A percentile compares a stretch with the other conserved stretches of the same genome.
Conservation (phyloP, 2,113 vertebrate genomes). For the Rhea americana region DNA sequence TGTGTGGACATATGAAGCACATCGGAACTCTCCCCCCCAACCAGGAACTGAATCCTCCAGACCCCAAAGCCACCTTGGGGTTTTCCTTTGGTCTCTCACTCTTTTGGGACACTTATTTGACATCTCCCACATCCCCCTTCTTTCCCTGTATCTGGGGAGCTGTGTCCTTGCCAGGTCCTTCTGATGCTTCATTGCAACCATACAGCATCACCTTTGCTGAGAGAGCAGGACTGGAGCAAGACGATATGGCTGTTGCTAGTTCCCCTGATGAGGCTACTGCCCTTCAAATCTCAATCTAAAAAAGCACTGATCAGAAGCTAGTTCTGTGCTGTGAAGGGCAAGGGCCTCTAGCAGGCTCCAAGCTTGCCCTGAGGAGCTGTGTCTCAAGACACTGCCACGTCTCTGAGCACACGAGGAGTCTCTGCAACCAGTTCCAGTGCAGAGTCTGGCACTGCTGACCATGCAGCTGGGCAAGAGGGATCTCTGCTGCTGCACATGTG, state of each 20-base stretch:
- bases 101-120: fast-evolving
- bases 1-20: not conserved
- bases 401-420: too few relatives aligned
- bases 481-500: too few relatives aligned
- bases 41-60: not conserved
- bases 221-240: not conserved
- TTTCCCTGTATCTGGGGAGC: not conserved
- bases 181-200: not conserved
- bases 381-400: too few relatives aligned
- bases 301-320: not conserved
- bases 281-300: not conserved
- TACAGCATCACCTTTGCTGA: not conserved
- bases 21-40: not conserved
- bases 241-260: too few relatives aligned
- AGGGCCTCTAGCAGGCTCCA: not conserved
- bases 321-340: not conserved
- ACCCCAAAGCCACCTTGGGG: not conserved
- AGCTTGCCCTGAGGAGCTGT: too few relatives aligned
- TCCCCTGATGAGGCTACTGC: not conserved
- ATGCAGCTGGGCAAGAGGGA: too few relatives aligned
- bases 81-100: not conserved
- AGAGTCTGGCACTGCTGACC: too few relatives aligned
- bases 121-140: not conserved
- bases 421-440: too few relatives aligned
- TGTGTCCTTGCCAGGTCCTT: not conserved